These are phyloP conservation scores for Guaruba guarouba DNA, from an alignment of 2,113 vertebrate species.

Conservation along the genomic window DNA sequence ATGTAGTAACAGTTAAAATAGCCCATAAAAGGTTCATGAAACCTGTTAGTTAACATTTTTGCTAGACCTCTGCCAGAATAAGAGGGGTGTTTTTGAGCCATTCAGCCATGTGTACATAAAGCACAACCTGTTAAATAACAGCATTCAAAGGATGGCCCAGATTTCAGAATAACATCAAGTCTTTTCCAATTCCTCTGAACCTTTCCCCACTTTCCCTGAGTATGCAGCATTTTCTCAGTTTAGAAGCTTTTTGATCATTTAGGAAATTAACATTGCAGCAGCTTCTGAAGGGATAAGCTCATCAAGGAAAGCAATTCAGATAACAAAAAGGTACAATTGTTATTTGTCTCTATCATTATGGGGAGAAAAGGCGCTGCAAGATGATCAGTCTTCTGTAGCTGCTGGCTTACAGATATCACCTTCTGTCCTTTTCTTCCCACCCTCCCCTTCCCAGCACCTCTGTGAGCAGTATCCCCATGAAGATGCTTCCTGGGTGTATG, in stretches of 20 bases:
- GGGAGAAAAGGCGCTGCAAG: background rate
- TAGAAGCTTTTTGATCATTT: slow-evolving; percentile 68
- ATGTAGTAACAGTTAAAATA: background rate
- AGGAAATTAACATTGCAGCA: slow-evolving; percentile 15
- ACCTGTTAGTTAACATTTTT: background rate
- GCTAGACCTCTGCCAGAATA: background rate
- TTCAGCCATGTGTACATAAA: background rate
- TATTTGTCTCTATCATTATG: background rate
- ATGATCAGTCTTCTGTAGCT: background rate
- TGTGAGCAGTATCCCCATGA: background rate
- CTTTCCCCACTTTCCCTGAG: slow-evolving; percentile 21
- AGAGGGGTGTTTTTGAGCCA: background rate
- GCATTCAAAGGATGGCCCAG: slow-evolving; percentile 28
- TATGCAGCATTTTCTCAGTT: slow-evolving; percentile 49
- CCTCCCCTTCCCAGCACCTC: background rate
- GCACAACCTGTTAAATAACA: slow-evolving; percentile 16
- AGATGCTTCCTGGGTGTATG: background rate
- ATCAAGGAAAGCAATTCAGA: slow-evolving; percentile 51
- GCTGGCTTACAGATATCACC: background rate
- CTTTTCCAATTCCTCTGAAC: slow-evolving; percentile 55
- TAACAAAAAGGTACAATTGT: slow-evolving; percentile 37
- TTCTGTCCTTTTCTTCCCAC: background rate
- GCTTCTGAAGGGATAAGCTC: slow-evolving; percentile 37
- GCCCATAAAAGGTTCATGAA: background rate
- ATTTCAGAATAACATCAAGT: slow-evolving; percentile 41